phyloP scores from a whole-genome alignment of 2,888 invertebrate species.

The Drosophila limbata region DNA sequence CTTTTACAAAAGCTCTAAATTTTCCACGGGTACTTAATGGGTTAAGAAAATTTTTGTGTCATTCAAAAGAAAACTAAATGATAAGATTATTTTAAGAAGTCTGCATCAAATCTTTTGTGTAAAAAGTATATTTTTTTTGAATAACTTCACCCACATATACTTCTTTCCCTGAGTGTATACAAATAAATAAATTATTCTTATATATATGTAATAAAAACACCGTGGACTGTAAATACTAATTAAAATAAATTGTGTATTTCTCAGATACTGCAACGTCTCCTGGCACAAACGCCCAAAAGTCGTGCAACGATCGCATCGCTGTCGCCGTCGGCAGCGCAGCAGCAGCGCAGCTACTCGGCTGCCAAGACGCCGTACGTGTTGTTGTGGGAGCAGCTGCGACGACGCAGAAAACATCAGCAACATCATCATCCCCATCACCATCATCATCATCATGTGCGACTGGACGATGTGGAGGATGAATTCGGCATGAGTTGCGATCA shows the following conservation, averaged over 20 bases:
- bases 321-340: constrained; percentile 49
- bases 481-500: constrained; percentile 58
- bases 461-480: constrained; percentile 75
- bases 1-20: too few species aligned
- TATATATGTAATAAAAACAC: not conserved
- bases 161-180: too few species aligned
- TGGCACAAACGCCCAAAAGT: constrained; percentile 83
- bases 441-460: constrained; percentile 61
- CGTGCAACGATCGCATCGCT: constrained; percentile 51
- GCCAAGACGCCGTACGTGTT: constrained; percentile 67
- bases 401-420: constrained; percentile 53
- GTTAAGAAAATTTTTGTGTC: too few species aligned
- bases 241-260: not conserved
- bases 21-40: too few species aligned
- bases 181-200: too few species aligned
- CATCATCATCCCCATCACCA: constrained; percentile 44
- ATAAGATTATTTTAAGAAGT: too few species aligned
- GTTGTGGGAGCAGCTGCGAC: constrained; percentile 57
- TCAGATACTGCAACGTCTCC: constrained; percentile 83
- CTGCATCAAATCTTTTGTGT: too few species aligned
- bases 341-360: constrained; percentile 59
- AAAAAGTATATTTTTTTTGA: too few species aligned
- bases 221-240: not conserved
- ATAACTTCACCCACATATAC: too few species aligned
- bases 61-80: too few species aligned